Evolutionary conservation across 2,113 vertebrate species (phyloP), one percentile per base, ranked within the genome.

Genomic region (Syngnathus scovelli): DNA sequence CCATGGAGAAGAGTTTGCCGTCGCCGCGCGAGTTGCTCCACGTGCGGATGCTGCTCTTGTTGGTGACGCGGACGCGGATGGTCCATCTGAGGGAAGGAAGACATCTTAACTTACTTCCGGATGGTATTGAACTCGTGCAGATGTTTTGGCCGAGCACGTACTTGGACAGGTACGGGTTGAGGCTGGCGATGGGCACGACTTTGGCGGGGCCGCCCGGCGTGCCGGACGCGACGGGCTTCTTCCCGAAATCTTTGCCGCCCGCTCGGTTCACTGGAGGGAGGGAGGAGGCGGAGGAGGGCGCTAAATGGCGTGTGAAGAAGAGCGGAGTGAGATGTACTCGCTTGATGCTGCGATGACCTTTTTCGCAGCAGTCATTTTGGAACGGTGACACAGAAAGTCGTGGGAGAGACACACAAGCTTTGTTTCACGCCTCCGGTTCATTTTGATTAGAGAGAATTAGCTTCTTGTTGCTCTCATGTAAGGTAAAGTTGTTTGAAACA

Each of bases 21-120:
- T 98, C 95, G 0, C 97, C 97, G 8, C 96, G 93, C 23, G 95
- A 94, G 85, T 99, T 99, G 90, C 95, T 98, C 97, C 97, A 99
- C 0, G 93, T 96, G 1, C 96, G 95, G 85, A 99, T 93, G 79
- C 89, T 81, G 64, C 93, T 92, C 87, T 98, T 99, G 78, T 98
- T 98, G 84, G 95, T 98, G 18, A 99, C 91, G 18, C 97, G 93
- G 39, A 93, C 97, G 9, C 96, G 93, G 78, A 99, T 89, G 15
- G 95, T 99, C 97, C 97, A 99, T 87, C 97, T 99, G 13, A 59
- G 33, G 41, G 51, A 13, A 84, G 23, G 27, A 33, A 49, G 8
- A 64, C 2, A 1, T 23, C 60, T 41, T 58, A 7, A 61, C 43
- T 61, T 58, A 13, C 4, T 33, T 33, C 27, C 2, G 27, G 27